Evolutionary conservation across 2,888 invertebrate genomes (phyloP), one percentile per base, ranked within the genome.

Genomic region (Hirtodrosophila trivittata): DNA sequence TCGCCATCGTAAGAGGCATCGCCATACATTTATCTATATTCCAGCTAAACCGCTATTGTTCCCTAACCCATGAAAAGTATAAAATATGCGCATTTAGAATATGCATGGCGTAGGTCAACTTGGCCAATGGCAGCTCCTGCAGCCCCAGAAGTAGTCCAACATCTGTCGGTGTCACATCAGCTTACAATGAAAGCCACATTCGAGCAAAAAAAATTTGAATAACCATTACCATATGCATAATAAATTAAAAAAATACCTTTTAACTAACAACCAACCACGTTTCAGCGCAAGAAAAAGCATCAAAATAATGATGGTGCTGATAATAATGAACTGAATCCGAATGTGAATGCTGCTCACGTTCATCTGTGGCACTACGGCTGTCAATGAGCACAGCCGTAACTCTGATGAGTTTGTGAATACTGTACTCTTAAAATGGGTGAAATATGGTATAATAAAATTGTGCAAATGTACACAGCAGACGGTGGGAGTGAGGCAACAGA

Each of bases 51-150:
- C 38, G n/a, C 2, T 12, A 45, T 18, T 9, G n/a, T 21, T 37
- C 26, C 41, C 39, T 6, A 3, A 21, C 16, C 16, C 13, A 18
- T 25, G 28, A 28, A 41, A 9, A 16, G 8, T 26, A 50, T 38
- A 10, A 37, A 56, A 63, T 67, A 70, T 86, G 86, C 86, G 81
- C 86, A 83, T 83, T 77, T 72, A 47, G 46, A 68, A 64, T 54
- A 66, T 68, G 50, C 70, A 77, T 83, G 73, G 59, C 73, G 63
- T 83, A 86, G 82, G 82, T 83, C 82, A 83, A 81, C 73, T 74
- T 64, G 39, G 28, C 39, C 46, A 41, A 46, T 49, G 63, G 13
- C 51, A 49, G 25, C 33, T 46, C 12, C 25, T 14, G 26, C 10
- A 26, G 28, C 9, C 46, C 26, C 32, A 35, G 25, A 30, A 14